Percentiles rank a stretch among this genome's conserved stretches.
phyloP scores from a whole-genome alignment of 2,113 vertebrate genomes.

The Cyphomyrus discorhynchus region DNA sequence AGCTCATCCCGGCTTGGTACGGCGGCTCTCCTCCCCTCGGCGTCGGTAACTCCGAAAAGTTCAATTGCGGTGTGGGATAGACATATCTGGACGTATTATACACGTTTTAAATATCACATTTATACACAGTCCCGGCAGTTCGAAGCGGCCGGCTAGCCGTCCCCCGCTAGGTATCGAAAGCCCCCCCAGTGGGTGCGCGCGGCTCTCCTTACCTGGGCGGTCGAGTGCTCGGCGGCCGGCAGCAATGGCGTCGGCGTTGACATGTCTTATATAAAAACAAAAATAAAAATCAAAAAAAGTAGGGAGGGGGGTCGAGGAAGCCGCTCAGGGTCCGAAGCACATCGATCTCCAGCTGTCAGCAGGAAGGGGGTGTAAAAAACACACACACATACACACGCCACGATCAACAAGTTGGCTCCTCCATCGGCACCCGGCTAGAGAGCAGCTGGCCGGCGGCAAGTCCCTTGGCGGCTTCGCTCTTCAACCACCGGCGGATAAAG shows the following conservation, averaged over 20 bases:
- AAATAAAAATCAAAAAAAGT: conserved; percentile 10
- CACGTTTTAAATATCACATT: neutral
- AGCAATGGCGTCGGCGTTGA: conserved; percentile 36
- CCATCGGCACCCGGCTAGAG: neutral
- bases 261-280: conserved; percentile 28
- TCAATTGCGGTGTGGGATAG: neutral
- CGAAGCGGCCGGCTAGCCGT: neutral
- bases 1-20: neutral
- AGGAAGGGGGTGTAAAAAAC: neutral
- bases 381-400: neutral
- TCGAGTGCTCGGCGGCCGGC: conserved; percentile 32
- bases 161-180: neutral
- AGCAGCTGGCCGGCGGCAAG: neutral
- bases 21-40: neutral
- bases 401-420: conserved; percentile 15
- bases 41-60: neutral
- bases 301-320: neutral
- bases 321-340: conserved; percentile 14
- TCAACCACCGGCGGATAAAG: neutral
- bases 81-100: neutral
- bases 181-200: neutral
- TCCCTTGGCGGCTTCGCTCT: neutral
- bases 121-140: neutral
- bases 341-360: neutral
- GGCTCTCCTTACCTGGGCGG: conserved; percentile 33